A percentile compares a stretch with the other conserved stretches of the same genome.
These are phyloP conservation scores for Macaca nemestrina DNA, from an alignment of 2,113 vertebrate species.

Conservation along the genomic window DNA sequence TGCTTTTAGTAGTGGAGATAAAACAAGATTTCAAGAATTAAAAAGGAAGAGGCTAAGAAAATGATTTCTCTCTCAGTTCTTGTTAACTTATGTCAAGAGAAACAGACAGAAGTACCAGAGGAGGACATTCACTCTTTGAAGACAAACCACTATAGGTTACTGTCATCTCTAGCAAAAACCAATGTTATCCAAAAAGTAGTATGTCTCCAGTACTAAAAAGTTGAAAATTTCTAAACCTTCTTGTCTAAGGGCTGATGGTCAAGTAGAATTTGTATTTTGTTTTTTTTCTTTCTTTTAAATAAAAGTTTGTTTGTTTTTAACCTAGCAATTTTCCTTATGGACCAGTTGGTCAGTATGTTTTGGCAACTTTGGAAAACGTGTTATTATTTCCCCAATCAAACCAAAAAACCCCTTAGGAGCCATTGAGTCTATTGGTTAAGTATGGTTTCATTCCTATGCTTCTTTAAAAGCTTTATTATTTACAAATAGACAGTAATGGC, in stretches of 20 bases:
- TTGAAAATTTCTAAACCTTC: conserved; percentile 26
- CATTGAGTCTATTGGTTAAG: conserved; percentile 56
- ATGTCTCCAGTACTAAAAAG: not conserved
- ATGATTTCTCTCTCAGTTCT: not conserved
- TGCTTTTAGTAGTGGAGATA: not conserved
- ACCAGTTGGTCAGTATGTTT: conserved; percentile 47
- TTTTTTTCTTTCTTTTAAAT: conserved; percentile 35
- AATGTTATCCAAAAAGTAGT: not conserved
- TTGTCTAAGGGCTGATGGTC: not conserved
- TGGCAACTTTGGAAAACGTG: conserved; percentile 62
- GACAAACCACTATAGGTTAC: not conserved
- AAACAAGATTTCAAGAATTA: conserved; percentile 1
- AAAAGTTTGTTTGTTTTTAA: not conserved
- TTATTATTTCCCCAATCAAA: conserved; percentile 66
- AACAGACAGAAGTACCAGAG: not conserved
- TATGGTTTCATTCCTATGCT: conserved; percentile 56
- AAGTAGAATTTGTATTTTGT: not conserved
- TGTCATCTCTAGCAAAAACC: not conserved
- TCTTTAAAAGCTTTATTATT: conserved; percentile 68
- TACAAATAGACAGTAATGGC: conserved; percentile 65
- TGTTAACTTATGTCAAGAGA: not conserved
- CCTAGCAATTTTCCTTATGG: conserved; percentile 18
- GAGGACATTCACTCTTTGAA: not conserved
- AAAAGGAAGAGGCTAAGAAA: not conserved
- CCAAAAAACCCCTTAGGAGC: conserved; percentile 44